Conservation (phyloP, 2,797 vertebrate species). For the Mallotus villosus region DNA sequence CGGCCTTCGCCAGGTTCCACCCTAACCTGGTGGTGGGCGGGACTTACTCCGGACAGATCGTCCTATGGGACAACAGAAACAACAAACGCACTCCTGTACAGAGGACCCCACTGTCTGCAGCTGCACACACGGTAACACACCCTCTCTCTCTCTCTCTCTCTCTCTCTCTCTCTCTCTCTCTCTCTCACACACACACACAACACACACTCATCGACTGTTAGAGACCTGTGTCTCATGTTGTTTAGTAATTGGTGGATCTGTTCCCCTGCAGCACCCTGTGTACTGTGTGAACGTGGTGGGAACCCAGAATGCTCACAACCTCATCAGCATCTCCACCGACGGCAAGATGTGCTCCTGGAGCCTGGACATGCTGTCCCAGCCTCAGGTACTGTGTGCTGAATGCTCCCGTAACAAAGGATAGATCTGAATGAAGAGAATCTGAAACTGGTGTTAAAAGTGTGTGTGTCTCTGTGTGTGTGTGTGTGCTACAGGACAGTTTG, state of each 20-base stretch:
- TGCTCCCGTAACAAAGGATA: neutral
- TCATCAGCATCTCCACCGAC: slow-evolving; percentile 98
- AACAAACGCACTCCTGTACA: slow-evolving; percentile 99
- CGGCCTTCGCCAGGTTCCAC: slow-evolving; percentile 96
- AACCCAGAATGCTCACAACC: slow-evolving; percentile 96
- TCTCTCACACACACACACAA: neutral
- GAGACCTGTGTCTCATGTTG: neutral
- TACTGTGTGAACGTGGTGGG: slow-evolving; percentile 98
- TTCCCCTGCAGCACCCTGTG: slow-evolving; percentile 86
- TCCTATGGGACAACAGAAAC: slow-evolving; percentile 98
- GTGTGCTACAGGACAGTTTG: slow-evolving; percentile 87
- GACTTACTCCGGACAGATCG: slow-evolving; percentile 97
- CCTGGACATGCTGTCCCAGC: slow-evolving; percentile 98
- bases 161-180: neutral
- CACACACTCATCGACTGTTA: neutral
- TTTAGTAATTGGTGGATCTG: neutral
- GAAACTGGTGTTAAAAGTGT: slow-evolving; percentile 90
- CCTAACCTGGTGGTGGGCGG: slow-evolving; percentile 97
- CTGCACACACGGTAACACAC: slow-evolving; percentile 82
- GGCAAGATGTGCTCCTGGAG: slow-evolving; percentile 99
- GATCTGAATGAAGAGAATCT: slow-evolving; percentile 86
- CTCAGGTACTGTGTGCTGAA: slow-evolving; percentile 79
- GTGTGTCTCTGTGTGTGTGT: slow-evolving; percentile 27
- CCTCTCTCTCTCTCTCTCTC: too few species aligned
- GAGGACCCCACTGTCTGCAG: slow-evolving; percentile 94